Conservation (phyloP, 2,888 invertebrate genomes). For the Exephanes ischioxanthus region DNA sequence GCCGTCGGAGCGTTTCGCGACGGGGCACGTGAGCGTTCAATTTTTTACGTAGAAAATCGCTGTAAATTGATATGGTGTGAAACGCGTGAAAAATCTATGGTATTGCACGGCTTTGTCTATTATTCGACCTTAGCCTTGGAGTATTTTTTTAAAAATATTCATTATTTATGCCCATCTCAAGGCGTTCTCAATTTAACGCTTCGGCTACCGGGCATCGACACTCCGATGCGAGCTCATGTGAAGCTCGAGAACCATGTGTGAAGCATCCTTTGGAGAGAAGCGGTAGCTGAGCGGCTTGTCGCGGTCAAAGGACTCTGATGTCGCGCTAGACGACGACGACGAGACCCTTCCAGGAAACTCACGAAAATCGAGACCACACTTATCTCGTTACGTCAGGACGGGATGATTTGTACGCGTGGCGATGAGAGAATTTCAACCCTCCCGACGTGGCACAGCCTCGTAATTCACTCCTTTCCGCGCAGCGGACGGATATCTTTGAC, state of each 20-base stretch:
- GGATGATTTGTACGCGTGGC: constrained; percentile 63
- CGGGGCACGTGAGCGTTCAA: constrained; percentile 30
- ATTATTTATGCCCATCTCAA: neutral
- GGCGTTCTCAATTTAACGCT: constrained; percentile 64
- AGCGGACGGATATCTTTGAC: constrained; percentile 9
- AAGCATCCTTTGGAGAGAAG: constrained; percentile 61
- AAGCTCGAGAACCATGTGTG: constrained; percentile 58
- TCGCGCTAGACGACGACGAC: constrained; percentile 51
- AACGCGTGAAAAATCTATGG: neutral
- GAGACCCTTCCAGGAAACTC: constrained; percentile 62
- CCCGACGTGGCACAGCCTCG: constrained; percentile 14
- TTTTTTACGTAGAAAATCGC: constrained; percentile 33
- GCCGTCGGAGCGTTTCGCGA: constrained; percentile 53
- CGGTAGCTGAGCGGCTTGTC: constrained; percentile 50
- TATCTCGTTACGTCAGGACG: constrained; percentile 56
- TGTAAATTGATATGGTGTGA: constrained; percentile 26
- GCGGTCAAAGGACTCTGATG: constrained; percentile 64
- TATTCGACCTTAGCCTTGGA: constrained; percentile 1
- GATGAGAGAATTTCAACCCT: constrained; percentile 32
- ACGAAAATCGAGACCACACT: constrained; percentile 32
- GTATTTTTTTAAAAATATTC: neutral
- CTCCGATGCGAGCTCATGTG: constrained; percentile 37
- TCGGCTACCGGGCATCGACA: constrained; percentile 55
- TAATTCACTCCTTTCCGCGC: constrained; percentile 60
- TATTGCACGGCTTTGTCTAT: neutral